Conservation (phyloP, 2,113 vertebrate genomes). For the Tyrannus savana region DNA sequence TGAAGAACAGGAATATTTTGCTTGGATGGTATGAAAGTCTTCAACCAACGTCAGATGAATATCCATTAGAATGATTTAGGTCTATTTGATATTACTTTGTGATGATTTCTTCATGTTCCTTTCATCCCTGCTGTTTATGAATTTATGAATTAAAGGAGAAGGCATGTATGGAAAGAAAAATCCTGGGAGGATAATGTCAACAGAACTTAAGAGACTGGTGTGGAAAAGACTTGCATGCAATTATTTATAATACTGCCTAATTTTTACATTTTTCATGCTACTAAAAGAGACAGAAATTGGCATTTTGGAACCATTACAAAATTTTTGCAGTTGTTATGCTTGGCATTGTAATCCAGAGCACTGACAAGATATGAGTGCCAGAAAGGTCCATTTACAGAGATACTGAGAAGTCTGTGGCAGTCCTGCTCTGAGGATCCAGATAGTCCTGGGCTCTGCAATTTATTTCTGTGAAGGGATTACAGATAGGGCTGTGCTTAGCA, state of each 20-base stretch:
- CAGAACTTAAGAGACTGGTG: not conserved
- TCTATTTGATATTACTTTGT: not conserved
- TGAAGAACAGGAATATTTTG: not conserved
- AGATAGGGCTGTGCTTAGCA: not conserved
- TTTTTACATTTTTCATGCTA: not conserved
- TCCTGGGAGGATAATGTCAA: not conserved
- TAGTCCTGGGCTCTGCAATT: not conserved
- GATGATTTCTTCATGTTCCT: not conserved
- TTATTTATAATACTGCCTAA: not conserved
- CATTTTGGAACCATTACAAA: not conserved
- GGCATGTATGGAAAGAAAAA: not conserved
- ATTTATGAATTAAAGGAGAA: not conserved
- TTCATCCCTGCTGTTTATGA: not conserved
- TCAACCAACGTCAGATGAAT: not conserved
- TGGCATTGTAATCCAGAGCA: not conserved
- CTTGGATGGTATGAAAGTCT: not conserved
- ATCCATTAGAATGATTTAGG: not conserved
- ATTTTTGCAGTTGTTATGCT: not conserved
- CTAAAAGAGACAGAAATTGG: not conserved
- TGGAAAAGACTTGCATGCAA: not conserved
- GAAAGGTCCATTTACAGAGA: not conserved
- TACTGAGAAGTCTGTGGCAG: not conserved
- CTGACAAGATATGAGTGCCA: not conserved
- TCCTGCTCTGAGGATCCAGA: not conserved
- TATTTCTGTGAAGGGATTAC: not conserved